Conservation (phyloP, 2,113 vertebrate genomes). For the Prochilodus magdalenae region DNA sequence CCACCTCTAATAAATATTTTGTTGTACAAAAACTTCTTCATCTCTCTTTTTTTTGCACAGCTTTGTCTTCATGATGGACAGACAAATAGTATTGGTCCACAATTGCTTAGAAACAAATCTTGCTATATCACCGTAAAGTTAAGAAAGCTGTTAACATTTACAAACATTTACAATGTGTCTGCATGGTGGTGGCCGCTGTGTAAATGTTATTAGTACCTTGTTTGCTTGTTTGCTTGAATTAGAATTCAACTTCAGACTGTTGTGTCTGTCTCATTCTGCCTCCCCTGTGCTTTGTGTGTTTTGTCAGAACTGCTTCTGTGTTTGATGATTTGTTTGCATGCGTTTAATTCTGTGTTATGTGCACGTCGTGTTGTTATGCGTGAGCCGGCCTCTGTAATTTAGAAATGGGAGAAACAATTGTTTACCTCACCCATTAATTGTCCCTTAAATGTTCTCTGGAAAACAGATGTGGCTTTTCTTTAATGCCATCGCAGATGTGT, state of each 20-base stretch:
- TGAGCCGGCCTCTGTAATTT: slow-evolving; percentile 21
- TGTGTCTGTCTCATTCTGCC: background rate
- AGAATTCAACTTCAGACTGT: background rate
- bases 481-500: slow-evolving; percentile 29
- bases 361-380: background rate
- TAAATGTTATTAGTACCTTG: background rate
- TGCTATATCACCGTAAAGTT: no score
- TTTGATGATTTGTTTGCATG: slow-evolving; percentile 10
- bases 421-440: slow-evolving; percentile 14
- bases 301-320: background rate
- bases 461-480: slow-evolving; percentile 24
- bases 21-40: no score
- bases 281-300: background rate
- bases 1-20: no score
- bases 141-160: no score
- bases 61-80: no score
- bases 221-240: background rate
- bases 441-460: slow-evolving; percentile 29
- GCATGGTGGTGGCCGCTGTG: background rate
- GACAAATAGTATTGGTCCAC: no score
- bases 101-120: no score
- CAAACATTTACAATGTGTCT: background rate
- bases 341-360: slow-evolving; percentile 5
- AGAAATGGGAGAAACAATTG: slow-evolving; percentile 4
- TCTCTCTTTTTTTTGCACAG: no score